phyloP scores from a whole-genome alignment of 2,797 vertebrate species.

The Adelosebastes latens region DNA sequence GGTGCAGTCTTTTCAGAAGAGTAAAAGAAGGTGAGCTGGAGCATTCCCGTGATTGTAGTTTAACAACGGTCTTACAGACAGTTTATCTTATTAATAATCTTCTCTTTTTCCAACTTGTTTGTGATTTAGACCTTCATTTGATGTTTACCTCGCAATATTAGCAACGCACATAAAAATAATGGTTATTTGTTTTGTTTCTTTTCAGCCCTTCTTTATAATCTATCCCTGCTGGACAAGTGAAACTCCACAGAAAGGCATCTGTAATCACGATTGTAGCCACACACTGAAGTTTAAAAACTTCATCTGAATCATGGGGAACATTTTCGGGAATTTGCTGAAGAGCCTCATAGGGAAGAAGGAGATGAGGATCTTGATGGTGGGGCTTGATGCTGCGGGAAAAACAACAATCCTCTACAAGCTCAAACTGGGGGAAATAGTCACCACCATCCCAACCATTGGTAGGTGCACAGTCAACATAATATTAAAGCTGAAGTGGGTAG shows the following conservation, averaged over 20 bases:
- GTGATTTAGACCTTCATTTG: not conserved
- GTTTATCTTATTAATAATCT: not conserved
- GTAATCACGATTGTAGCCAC: constrained; percentile 5
- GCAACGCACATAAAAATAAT: not conserved
- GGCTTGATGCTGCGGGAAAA: constrained; percentile 95
- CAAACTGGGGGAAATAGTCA: constrained; percentile 97
- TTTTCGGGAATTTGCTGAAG: constrained; percentile 95
- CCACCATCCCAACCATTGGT: constrained; percentile 98
- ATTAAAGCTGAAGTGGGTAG: not conserved
- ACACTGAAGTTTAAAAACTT: constrained; percentile 35
- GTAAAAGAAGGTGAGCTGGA: not conserved
- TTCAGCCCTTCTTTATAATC: constrained; percentile 46
- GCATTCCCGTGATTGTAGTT: not conserved
- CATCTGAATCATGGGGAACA: constrained; percentile 91
- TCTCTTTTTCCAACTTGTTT: not conserved
- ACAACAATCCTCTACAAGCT: constrained; percentile 98
- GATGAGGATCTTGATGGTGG: constrained; percentile 98
- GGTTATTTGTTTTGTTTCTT: constrained; percentile 6
- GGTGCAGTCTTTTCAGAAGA: not conserved
- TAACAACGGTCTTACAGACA: not conserved
- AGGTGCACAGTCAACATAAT: constrained; percentile 44
- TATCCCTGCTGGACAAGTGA: constrained; percentile 26
- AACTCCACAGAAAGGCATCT: constrained; percentile 8
- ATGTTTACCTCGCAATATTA: not conserved
- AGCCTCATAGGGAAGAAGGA: constrained; percentile 98